Evolutionary conservation across 2,888 invertebrate genomes (phyloP).

Genomic region (Tenthredo scrophulariae): DNA sequence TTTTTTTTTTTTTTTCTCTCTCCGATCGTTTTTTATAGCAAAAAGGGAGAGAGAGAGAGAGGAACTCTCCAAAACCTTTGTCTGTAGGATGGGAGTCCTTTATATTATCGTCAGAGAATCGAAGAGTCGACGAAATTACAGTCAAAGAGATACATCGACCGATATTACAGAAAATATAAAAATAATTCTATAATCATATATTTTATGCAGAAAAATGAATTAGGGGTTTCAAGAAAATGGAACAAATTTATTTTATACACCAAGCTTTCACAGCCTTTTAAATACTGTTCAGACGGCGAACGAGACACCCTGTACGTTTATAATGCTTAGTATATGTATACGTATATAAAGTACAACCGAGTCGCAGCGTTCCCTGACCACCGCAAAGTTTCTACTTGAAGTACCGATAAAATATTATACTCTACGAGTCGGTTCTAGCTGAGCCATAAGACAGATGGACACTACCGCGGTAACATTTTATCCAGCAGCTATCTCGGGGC

Average conservation of each 20-base stretch:
- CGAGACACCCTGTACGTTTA: slow-evolving; percentile 20
- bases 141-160: background rate
- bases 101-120: background rate
- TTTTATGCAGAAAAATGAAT: background rate
- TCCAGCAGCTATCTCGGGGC: background rate
- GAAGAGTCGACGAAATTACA: background rate
- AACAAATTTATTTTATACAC: background rate
- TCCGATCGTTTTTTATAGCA: background rate
- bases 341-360: background rate
- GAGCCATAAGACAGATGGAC: slow-evolving; percentile 34
- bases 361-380: slow-evolving; percentile 24
- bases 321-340: too few relatives aligned
- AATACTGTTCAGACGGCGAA: background rate
- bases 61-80: background rate
- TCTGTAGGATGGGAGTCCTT: background rate
- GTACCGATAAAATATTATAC: slow-evolving; percentile 45
- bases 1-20: background rate
- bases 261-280: background rate
- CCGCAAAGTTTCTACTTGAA: slow-evolving; percentile 45
- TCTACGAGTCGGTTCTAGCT: background rate
- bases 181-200: background rate
- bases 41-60: background rate
- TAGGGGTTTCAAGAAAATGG: background rate
- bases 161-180: background rate
- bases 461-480: slow-evolving; percentile 25